Percentiles rank a stretch among this genome's conserved stretches.
Conservation (phyloP, 1,140 invertebrate genomes). For the Bradysia coprophila region DNA sequence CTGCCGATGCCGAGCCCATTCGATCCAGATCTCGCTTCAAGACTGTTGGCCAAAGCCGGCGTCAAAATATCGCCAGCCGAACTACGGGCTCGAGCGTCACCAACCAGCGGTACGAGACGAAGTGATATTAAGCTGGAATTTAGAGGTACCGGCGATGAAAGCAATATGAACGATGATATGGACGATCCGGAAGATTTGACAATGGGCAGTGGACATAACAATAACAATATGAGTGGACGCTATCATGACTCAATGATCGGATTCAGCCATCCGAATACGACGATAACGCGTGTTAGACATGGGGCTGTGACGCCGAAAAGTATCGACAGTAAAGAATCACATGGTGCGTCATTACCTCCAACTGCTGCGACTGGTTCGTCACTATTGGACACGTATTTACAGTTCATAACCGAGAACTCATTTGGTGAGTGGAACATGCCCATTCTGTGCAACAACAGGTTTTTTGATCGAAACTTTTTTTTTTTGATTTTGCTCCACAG, state of each 20-base stretch:
- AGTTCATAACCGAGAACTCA: conserved; percentile 65
- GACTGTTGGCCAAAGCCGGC: conserved; percentile 65
- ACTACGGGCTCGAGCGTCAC: conserved; percentile 57
- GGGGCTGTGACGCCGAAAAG: conserved; percentile 39
- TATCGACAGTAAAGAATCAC: conserved; percentile 28
- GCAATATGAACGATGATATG: conserved; percentile 2
- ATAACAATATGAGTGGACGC: conserved; percentile 14
- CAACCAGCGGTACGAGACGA: conserved; percentile 53
- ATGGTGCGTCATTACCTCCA: conserved; percentile 25
- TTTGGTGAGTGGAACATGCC: conserved; percentile 28
- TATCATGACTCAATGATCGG: conserved; percentile 24
- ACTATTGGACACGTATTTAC: conserved; percentile 64
- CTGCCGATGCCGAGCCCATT: conserved; percentile 79
- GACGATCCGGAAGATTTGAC: conserved; percentile 67
- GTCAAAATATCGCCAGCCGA: conserved; percentile 72
- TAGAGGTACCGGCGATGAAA: conserved; percentile 17
- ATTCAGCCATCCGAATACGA: conserved; percentile 35
- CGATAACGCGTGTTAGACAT: conserved; percentile 27
- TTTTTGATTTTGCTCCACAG: conserved; percentile 7
- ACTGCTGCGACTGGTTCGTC: conserved; percentile 40
- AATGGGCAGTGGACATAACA: conserved; percentile 26
- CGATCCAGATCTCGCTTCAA: conserved; percentile 68
- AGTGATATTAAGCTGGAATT: conserved; percentile 57
- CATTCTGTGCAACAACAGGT: too few species aligned
- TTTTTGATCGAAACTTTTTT: too few species aligned